Conservation (phyloP, 1,140 invertebrate species). For the Polypedilum pembai region DNA sequence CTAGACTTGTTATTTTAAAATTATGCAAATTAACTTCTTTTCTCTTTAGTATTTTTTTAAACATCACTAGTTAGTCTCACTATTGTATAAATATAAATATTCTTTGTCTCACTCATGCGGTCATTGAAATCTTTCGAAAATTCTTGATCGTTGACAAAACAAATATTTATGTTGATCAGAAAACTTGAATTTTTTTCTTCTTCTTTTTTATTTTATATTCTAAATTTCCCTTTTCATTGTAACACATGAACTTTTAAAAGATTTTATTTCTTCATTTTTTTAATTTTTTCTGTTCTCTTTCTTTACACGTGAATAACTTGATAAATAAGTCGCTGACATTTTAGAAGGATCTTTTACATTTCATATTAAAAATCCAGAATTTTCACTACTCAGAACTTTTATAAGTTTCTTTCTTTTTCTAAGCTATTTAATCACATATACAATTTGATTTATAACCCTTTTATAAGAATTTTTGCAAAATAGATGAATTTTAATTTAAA, state of each 20-base stretch:
- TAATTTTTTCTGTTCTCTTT: too few relatives aligned
- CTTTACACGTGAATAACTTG: background rate
- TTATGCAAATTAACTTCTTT: slow-evolving; percentile 13
- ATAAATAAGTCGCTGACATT: background rate
- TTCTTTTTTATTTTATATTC: too few relatives aligned
- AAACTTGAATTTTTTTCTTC: background rate
- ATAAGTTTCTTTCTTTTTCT: too few relatives aligned
- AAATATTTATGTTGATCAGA: background rate
- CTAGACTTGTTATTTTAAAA: slow-evolving; percentile 14
- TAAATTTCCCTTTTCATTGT: background rate
- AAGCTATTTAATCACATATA: too few relatives aligned
- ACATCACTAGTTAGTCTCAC: background rate
- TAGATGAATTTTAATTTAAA: too few relatives aligned
- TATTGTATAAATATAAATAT: background rate
- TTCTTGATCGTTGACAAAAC: background rate
- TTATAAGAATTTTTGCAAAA: too few relatives aligned
- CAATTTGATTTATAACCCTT: too few relatives aligned
- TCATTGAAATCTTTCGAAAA: background rate
- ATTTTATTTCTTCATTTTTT: background rate
- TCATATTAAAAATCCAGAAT: background rate
- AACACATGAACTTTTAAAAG: background rate
- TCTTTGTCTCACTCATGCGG: background rate
- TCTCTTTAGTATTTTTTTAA: background rate
- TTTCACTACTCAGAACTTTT: background rate
- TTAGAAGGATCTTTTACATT: background rate